Percentiles rank a stretch among this genome's conserved stretches.
Conservation (phyloP, 1,140 invertebrate genomes). For the Augochlora pura region DNA sequence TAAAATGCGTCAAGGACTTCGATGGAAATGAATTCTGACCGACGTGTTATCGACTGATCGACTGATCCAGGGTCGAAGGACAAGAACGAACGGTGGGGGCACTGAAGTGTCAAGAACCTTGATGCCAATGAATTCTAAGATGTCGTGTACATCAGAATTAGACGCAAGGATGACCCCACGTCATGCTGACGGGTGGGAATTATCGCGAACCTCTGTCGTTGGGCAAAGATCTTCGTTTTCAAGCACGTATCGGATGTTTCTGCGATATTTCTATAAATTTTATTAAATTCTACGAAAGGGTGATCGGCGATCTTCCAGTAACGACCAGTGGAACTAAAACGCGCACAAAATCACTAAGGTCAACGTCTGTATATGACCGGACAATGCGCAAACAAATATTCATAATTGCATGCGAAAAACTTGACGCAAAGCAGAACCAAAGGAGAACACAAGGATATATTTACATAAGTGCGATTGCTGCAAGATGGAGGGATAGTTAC, state of each 20-base stretch:
- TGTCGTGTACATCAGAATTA: constrained; percentile 16
- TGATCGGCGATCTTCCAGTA: too few species aligned
- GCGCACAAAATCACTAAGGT: background rate
- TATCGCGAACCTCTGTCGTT: background rate
- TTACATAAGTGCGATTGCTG: constrained; percentile 43
- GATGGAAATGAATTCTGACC: constrained; percentile 30
- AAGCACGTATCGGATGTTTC: constrained; percentile 1
- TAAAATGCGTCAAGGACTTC: background rate
- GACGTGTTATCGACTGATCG: constrained; percentile 7
- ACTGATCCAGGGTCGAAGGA: background rate
- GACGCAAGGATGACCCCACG: background rate
- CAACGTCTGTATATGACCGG: background rate
- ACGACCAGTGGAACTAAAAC: too few species aligned
- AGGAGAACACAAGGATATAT: constrained; percentile 25
- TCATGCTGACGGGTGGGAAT: background rate
- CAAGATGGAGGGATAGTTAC: constrained; percentile 39
- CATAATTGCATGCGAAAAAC: constrained; percentile 3
- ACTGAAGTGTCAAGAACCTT: constrained; percentile 20
- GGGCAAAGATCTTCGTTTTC: constrained; percentile 10
- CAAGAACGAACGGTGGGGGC: background rate
- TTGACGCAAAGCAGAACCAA: background rate
- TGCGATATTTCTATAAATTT: too few species aligned
- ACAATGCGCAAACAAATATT: background rate
- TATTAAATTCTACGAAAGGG: too few species aligned
- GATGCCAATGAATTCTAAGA: constrained; percentile 24